Percentiles rank a stretch among this genome's conserved stretches.
These are phyloP conservation scores for Leptodactylus fallax DNA, from an alignment of 2,797 vertebrate species.

Conservation along the genomic window DNA sequence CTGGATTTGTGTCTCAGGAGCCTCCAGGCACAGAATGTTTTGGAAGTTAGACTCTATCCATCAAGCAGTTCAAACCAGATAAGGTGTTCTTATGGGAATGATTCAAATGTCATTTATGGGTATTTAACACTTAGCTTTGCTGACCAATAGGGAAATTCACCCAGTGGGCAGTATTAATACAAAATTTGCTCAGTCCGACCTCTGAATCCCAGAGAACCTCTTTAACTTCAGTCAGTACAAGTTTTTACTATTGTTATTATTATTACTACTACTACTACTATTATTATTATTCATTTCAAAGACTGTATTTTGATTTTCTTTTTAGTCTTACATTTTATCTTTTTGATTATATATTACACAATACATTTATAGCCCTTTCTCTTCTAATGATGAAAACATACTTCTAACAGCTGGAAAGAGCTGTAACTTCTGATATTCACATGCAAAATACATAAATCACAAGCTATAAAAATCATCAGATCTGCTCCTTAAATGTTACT, in stretches of 20 bases:
- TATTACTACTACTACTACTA: background rate
- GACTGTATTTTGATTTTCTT: background rate
- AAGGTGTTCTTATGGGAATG: too few relatives aligned
- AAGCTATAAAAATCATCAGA: conserved; percentile 27
- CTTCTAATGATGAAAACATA: background rate
- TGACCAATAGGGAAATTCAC: too few relatives aligned
- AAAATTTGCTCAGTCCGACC: too few relatives aligned
- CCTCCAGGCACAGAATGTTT: too few relatives aligned
- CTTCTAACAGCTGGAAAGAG: conserved; percentile 22
- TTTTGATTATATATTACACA: background rate
- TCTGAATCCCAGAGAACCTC: background rate
- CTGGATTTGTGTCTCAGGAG: too few relatives aligned
- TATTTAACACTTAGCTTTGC: too few relatives aligned
- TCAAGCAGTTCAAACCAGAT: too few relatives aligned
- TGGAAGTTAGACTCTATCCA: too few relatives aligned
- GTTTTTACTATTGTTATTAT: background rate
- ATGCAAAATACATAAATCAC: conserved; percentile 34
- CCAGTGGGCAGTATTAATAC: too few relatives aligned
- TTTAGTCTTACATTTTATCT: background rate
- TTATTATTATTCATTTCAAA: background rate
- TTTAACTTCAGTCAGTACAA: background rate
- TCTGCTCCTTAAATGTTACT: conserved; percentile 39
- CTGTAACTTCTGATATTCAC: background rate
- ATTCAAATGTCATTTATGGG: too few relatives aligned
- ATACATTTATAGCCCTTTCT: background rate